phyloP scores from a whole-genome alignment of 2,888 invertebrate genomes.

The Andrena bicolor region DNA sequence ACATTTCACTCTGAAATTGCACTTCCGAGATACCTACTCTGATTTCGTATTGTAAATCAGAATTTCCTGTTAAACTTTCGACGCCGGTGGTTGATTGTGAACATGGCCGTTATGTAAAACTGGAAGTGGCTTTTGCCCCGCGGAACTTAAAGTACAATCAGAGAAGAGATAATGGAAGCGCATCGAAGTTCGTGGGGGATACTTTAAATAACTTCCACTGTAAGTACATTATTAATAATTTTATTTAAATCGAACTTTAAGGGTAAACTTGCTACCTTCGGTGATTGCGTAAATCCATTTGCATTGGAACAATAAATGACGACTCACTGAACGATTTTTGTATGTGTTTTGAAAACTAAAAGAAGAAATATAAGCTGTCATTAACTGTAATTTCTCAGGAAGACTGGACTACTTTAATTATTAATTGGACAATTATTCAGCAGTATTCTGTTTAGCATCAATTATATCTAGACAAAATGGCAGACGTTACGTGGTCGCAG shows the following conservation, averaged over 20 bases:
- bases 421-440: too few species aligned
- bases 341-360: too few species aligned
- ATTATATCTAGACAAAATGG: too few species aligned
- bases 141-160: slow-evolving; percentile 6
- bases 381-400: too few species aligned
- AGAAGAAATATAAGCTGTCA: too few species aligned
- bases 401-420: too few species aligned
- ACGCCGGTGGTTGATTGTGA: not conserved
- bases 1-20: slow-evolving; percentile 9
- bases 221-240: slow-evolving; percentile 7
- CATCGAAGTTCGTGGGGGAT: not conserved
- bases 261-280: too few species aligned
- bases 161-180: slow-evolving; percentile 4
- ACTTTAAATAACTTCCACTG: not conserved
- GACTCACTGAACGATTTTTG: too few species aligned
- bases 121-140: not conserved
- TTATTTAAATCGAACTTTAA: not conserved
- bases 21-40: not conserved
- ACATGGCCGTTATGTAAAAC: slow-evolving; percentile 5
- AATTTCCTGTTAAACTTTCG: slow-evolving; percentile 19
- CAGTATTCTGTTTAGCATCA: too few species aligned
- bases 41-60: slow-evolving; percentile 25
- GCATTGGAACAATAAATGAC: not conserved
- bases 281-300: not conserved
- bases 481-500: too few species aligned